Evolutionary conservation across 2,113 vertebrate genomes (phyloP).

Genomic region (Equus przewalskii): DNA sequence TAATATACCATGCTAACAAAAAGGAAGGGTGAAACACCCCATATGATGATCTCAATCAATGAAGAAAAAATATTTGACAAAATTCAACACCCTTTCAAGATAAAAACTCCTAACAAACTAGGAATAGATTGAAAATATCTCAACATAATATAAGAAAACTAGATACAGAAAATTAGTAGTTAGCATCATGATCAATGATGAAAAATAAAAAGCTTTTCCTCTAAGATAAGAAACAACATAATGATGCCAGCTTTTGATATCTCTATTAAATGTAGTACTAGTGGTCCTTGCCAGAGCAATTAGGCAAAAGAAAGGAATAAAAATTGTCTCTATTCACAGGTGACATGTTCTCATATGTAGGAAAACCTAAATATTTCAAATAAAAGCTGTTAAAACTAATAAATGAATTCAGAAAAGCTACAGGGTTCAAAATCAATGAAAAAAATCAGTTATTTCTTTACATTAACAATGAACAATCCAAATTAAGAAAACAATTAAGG

Average conservation of each 20-base stretch:
- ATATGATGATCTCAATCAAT: not conserved
- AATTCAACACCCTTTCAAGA: not conserved
- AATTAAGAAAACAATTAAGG: not conserved
- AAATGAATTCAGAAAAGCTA: not conserved
- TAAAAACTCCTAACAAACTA: not conserved
- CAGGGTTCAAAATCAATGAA: not conserved
- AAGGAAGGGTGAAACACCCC: not conserved
- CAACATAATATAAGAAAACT: not conserved
- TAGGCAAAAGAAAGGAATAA: not conserved
- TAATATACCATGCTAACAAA: not conserved
- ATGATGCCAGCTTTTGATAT: not conserved
- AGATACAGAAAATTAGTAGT: not conserved
- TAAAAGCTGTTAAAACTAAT: not conserved
- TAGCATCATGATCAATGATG: not conserved
- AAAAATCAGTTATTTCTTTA: not conserved
- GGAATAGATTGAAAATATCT: not conserved
- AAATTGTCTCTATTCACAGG: not conserved
- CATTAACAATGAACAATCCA: not conserved
- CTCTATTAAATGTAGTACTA: not conserved
- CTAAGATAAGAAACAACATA: not conserved
- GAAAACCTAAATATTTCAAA: not conserved
- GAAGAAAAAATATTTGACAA: not conserved
- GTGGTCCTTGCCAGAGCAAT: not conserved
- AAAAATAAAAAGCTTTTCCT: not conserved
- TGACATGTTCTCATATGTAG: not conserved